phyloP scores from a whole-genome alignment of 2,113 vertebrate genomes.

The Petaurus breviceps region DNA sequence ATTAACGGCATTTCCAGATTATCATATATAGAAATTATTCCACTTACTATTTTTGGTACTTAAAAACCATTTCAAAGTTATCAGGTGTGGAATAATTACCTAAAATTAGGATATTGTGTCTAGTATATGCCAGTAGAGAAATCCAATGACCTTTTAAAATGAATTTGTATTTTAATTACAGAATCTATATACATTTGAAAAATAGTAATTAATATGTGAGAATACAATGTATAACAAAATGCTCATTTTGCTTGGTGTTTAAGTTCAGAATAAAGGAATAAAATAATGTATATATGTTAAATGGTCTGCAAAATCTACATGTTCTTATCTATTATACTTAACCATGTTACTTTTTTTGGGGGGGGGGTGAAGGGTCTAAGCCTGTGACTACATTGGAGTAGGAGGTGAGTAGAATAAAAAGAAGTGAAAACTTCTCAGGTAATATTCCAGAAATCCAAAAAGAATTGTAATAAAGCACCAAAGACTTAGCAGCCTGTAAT shows the following conservation, averaged over 20 bases:
- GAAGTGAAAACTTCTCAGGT: too few species aligned
- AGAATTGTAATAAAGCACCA: too few species aligned
- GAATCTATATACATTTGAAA: neutral
- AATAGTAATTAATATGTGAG: neutral
- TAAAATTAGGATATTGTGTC: too few species aligned
- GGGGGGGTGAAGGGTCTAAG: neutral
- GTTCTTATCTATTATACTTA: neutral
- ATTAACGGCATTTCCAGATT: too few species aligned
- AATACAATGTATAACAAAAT: neutral
- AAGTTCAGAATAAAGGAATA: neutral
- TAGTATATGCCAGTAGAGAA: too few species aligned
- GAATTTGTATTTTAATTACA: neutral
- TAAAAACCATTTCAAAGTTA: too few species aligned
- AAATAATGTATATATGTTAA: neutral
- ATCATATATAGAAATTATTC: too few species aligned
- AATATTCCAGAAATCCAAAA: too few species aligned
- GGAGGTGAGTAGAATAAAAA: too few species aligned
- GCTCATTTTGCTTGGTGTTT: neutral
- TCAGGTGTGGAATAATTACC: too few species aligned
- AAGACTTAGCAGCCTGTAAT: too few species aligned
- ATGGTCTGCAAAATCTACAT: neutral
- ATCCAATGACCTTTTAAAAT: neutral
- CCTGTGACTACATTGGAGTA: neutral
- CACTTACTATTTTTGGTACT: too few species aligned
- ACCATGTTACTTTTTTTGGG: neutral